Conservation (phyloP, 2,888 invertebrate genomes). For the Eucriotettix oculatus region DNA sequence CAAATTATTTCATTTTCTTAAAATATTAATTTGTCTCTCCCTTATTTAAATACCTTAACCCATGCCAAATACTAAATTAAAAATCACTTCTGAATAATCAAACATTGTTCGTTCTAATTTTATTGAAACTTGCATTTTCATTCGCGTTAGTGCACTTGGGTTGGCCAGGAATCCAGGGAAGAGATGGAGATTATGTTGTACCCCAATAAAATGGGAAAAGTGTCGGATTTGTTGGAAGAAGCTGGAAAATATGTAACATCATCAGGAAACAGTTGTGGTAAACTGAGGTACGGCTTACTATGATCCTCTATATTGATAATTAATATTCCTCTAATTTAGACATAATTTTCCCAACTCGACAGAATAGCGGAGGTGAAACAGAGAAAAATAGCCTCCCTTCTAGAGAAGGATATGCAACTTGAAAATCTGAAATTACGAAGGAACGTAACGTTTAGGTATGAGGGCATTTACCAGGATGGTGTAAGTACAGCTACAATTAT, state of each 20-base stretch:
- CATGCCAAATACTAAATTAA: too few relatives aligned
- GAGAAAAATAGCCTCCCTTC: conserved; percentile 36
- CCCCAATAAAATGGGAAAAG: conserved; percentile 88
- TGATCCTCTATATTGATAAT: not conserved
- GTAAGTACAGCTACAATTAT: too few relatives aligned
- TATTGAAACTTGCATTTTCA: not conserved
- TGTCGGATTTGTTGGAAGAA: conserved; percentile 80
- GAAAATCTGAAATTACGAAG: conserved; percentile 34
- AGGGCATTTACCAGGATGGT: not conserved
- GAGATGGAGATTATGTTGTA: conserved; percentile 91
- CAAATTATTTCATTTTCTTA: not conserved
- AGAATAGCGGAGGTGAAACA: conserved; percentile 26
- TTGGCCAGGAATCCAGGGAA: conserved; percentile 81
- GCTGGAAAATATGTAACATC: conserved; percentile 84
- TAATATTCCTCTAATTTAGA: not conserved
- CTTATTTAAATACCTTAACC: not conserved
- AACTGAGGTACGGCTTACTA: conserved; percentile 46
- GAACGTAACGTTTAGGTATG: conserved; percentile 21
- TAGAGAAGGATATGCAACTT: conserved; percentile 50
- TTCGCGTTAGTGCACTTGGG: conserved; percentile 29
- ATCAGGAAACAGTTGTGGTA: conserved; percentile 71
- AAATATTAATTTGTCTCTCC: not conserved
- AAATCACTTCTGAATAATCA: too few relatives aligned
- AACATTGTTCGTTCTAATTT: not conserved
- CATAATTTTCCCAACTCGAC: conserved; percentile 7